Conservation (phyloP, 2,797 vertebrate species). For the Mycteria americana region DNA sequence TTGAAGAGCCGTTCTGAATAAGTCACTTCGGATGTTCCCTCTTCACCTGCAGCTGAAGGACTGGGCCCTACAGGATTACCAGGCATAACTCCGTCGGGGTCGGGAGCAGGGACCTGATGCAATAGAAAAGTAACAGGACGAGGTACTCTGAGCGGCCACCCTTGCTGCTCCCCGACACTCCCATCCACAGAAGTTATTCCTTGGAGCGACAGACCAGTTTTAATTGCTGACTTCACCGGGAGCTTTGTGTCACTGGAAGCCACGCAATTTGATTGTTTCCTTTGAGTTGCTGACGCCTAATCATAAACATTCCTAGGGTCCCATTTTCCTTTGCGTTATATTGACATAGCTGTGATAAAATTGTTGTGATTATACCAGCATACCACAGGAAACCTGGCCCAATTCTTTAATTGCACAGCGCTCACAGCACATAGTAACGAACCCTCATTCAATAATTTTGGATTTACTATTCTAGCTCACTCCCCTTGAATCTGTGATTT, state of each 20-base stretch:
- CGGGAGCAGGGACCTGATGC: not conserved
- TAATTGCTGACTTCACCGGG: not conserved
- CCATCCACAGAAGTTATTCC: not conserved
- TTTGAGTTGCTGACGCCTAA: not conserved
- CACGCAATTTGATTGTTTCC: not conserved
- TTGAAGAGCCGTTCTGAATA: not conserved
- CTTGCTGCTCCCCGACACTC: not conserved
- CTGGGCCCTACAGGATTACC: not conserved
- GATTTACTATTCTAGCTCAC: not conserved
- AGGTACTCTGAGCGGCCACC: not conserved
- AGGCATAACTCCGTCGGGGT: not conserved
- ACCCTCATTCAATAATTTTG: not conserved
- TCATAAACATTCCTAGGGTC: not conserved
- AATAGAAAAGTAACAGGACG: rapidly evolving
- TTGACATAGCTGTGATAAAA: not conserved
- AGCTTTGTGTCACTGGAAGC: not conserved
- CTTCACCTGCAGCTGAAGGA: not conserved
- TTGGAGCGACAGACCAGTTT: not conserved
- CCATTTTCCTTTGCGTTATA: not conserved
- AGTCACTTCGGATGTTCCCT: not conserved
- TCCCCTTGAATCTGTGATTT: not conserved
- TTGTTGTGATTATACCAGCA: not conserved
- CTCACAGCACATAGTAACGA: not conserved
- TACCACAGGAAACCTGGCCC: not conserved
- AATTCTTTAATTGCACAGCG: not conserved